phyloP scores from a whole-genome alignment of 2,113 vertebrate species.

The Triplophysa siluroides region DNA sequence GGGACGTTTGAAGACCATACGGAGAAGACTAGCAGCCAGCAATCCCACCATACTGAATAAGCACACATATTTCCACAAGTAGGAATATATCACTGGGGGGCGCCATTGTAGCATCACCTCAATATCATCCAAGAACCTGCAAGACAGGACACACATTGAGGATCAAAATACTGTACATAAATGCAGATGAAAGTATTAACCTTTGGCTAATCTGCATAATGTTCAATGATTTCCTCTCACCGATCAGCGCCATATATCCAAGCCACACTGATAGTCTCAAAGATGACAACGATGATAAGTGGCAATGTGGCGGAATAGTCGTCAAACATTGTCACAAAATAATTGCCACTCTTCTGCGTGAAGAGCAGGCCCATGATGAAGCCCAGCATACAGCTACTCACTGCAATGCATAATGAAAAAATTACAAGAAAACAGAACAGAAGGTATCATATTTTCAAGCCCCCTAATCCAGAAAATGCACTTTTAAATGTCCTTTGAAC shows the following conservation, averaged over 20 bases:
- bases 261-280: slow-evolving; percentile 91
- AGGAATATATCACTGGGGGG: slow-evolving; percentile 90
- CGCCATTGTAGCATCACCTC: slow-evolving; percentile 94
- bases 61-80: slow-evolving; percentile 97
- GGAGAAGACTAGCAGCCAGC: slow-evolving; percentile 87
- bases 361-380: slow-evolving; percentile 92
- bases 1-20: slow-evolving; percentile 86
- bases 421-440: neutral
- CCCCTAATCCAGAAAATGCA: too few species aligned
- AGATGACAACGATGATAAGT: slow-evolving; percentile 89
- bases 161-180: neutral
- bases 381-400: slow-evolving; percentile 86
- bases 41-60: slow-evolving; percentile 88
- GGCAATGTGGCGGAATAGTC: slow-evolving; percentile 97
- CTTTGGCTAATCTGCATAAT: neutral
- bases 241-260: slow-evolving; percentile 98
- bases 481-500: too few species aligned
- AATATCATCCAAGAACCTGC: slow-evolving; percentile 94
- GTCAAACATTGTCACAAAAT: slow-evolving; percentile 98
- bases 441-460: too few species aligned
- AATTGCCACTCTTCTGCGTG: slow-evolving; percentile 97
- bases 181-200: too few species aligned
- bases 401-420: slow-evolving; percentile 67
- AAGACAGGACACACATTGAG: neutral
- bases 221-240: slow-evolving; percentile 72